Conservation (phyloP, 2,888 invertebrate genomes). For the Caenorhabditis sp. region DNA sequence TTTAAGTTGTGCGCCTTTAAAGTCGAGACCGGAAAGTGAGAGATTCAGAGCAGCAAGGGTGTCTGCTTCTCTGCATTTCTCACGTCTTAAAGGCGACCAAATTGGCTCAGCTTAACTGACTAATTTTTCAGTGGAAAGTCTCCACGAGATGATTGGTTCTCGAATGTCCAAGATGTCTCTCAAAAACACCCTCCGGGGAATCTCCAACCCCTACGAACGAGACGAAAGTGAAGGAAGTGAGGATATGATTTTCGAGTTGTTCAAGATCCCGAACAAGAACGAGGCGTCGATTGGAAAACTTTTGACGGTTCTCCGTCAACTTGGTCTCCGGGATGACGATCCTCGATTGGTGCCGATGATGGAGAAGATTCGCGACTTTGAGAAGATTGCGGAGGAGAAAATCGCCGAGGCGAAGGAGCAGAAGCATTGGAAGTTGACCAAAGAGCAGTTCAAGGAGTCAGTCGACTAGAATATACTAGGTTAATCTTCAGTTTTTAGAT, state of each 20-base stretch:
- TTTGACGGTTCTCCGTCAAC: slow-evolving; percentile 77
- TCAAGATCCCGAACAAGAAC: slow-evolving; percentile 80
- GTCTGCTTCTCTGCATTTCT: too few relatives aligned
- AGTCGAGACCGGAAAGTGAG: too few relatives aligned
- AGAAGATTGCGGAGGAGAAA: slow-evolving; percentile 64
- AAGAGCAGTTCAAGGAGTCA: slow-evolving; percentile 79
- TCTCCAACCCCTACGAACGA: slow-evolving; percentile 70
- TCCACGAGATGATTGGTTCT: slow-evolving; percentile 65
- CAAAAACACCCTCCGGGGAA: slow-evolving; percentile 61
- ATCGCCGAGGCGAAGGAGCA: slow-evolving; percentile 61
- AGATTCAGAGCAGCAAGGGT: too few relatives aligned
- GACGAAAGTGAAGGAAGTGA: slow-evolving; percentile 62
- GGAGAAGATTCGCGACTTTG: slow-evolving; percentile 67
- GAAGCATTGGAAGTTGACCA: slow-evolving; percentile 73
- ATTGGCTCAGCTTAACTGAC: neutral
- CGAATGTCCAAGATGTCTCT: slow-evolving; percentile 67
- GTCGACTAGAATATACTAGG: neutral
- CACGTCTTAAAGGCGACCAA: too few relatives aligned
- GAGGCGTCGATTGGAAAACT: slow-evolving; percentile 81
- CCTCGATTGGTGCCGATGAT: slow-evolving; percentile 71
- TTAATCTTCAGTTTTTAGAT: slow-evolving; percentile 65
- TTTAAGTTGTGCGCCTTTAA: too few relatives aligned
- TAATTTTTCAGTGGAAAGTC: slow-evolving; percentile 64
- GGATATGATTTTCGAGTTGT: slow-evolving; percentile 76
- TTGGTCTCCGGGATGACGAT: slow-evolving; percentile 79